These are phyloP conservation scores for Plestiodon gilberti DNA, from an alignment of 2,113 vertebrate genomes.

Conservation along the genomic window DNA sequence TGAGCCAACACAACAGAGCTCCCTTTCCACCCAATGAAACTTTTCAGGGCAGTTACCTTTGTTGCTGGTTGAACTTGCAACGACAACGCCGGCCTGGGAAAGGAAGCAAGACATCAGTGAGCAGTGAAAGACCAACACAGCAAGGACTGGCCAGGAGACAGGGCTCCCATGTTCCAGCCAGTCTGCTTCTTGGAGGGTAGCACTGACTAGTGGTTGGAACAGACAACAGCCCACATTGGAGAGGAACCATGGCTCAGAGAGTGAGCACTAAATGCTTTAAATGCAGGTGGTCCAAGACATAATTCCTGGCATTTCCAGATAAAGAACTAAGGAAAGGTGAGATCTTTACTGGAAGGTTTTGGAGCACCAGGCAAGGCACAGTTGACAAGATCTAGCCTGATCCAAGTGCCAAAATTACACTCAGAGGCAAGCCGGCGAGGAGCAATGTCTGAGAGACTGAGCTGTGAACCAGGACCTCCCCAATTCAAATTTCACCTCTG, in stretches of 20 bases:
- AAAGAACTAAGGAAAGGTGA: too few species aligned
- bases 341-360: not conserved
- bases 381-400: not conserved
- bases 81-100: conserved; percentile 81
- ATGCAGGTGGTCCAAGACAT: not conserved
- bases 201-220: not conserved
- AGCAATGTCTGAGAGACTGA: too few species aligned
- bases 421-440: too few species aligned
- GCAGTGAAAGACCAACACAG: not conserved
- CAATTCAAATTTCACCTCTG: too few species aligned
- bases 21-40: not conserved
- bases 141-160: too few species aligned
- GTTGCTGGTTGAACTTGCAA: conserved; percentile 83
- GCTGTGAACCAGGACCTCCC: too few species aligned
- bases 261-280: not conserved
- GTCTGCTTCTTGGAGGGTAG: not conserved
- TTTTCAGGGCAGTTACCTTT: conserved; percentile 69
- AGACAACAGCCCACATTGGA: not conserved
- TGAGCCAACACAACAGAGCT: not conserved
- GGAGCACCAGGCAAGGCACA: not conserved
- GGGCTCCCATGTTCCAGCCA: not conserved
- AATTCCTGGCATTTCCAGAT: too few species aligned
- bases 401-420: too few species aligned
- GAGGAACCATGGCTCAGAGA: not conserved
- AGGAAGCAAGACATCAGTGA: not conserved